Conservation (phyloP, 2,888 invertebrate species). For the Dendrolimus houi region DNA sequence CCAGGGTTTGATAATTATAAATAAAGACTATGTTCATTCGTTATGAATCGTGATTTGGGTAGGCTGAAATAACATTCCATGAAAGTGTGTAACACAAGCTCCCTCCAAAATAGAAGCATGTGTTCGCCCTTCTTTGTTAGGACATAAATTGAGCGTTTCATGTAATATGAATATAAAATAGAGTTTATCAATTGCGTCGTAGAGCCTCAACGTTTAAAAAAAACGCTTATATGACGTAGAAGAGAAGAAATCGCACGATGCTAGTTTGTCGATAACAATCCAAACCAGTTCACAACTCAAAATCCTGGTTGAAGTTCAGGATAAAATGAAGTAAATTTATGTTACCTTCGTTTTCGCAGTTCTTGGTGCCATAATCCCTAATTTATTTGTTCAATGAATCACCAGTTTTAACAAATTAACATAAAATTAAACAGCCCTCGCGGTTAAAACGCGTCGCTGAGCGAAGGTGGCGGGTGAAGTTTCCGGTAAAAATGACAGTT, state of each 20-base stretch:
- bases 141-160: no score
- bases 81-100: background rate
- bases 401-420: constrained; percentile 12
- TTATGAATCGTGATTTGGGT: no score
- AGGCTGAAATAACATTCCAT: no score
- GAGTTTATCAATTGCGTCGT: background rate
- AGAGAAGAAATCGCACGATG: constrained; percentile 12
- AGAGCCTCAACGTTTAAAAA: background rate
- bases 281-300: constrained; percentile 29
- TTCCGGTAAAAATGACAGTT: constrained; percentile 63
- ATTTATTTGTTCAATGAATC: constrained; percentile 15
- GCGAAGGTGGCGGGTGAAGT: constrained; percentile 43
- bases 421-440: constrained; percentile 6
- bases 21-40: no score
- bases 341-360: constrained; percentile 59
- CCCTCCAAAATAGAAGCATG: background rate
- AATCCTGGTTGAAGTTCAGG: constrained; percentile 10
- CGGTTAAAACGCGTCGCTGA: constrained; percentile 18
- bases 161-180: no score
- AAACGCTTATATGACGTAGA: constrained; percentile 4
- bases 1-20: no score
- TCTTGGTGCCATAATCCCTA: constrained; percentile 55
- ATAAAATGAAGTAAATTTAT: constrained; percentile 11
- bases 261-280: constrained; percentile 35
- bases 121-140: no score